These are phyloP conservation scores for Diachasma alloeum DNA, from an alignment of 1,140 invertebrate species.

Conservation along the genomic window DNA sequence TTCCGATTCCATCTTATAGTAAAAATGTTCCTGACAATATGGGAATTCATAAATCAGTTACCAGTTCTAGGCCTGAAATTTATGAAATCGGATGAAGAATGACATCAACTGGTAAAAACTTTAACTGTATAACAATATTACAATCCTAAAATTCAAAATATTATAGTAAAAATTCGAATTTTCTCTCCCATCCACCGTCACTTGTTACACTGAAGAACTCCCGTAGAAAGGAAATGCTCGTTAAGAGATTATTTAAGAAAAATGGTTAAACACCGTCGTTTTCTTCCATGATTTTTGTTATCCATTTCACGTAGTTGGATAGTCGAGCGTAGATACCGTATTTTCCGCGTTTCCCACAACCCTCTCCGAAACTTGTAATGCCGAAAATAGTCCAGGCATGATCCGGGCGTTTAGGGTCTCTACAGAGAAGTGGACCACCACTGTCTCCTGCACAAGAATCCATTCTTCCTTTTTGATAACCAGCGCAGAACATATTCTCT, in stretches of 20 bases:
- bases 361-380: slow-evolving; percentile 94
- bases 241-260: background rate
- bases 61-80: no score
- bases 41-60: no score
- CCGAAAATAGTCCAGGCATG: slow-evolving; percentile 83
- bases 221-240: background rate
- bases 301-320: slow-evolving; percentile 88
- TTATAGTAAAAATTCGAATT: background rate
- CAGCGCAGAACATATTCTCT: slow-evolving; percentile 90
- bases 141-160: background rate
- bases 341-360: slow-evolving; percentile 89
- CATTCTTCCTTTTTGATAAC: slow-evolving; percentile 76
- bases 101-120: no score
- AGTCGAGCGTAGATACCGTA: slow-evolving; percentile 92
- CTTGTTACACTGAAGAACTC: background rate
- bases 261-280: background rate
- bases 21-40: no score
- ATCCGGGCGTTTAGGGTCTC: slow-evolving; percentile 62
- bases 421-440: slow-evolving; percentile 85
- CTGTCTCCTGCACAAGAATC: slow-evolving; percentile 91
- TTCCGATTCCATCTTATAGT: no score
- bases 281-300: slow-evolving; percentile 72
- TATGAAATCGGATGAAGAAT: no score
- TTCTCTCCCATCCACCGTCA: background rate
- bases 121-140: background rate